A percentile compares a stretch with the other conserved stretches of the same genome.
Evolutionary conservation across 2,888 invertebrate species (phyloP).

Genomic region (Zeuzera pyrina): DNA sequence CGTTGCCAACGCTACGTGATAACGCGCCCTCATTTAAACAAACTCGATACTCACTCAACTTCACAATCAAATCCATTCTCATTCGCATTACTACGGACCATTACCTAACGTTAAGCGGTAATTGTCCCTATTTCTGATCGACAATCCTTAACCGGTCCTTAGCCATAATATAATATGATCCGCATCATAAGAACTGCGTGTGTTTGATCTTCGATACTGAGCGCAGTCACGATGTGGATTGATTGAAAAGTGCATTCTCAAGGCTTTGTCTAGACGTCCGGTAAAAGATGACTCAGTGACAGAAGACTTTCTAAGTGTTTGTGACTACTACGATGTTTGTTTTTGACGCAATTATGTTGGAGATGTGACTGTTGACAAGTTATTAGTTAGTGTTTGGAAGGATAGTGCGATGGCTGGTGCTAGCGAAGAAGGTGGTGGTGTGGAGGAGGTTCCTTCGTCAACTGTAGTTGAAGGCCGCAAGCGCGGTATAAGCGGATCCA

Average conservation of each 20-base stretch:
- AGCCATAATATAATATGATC: constrained; percentile 65
- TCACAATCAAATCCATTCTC: constrained; percentile 35
- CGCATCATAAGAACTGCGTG: constrained; percentile 30
- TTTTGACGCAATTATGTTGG: constrained; percentile 41
- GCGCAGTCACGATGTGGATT: constrained; percentile 49
- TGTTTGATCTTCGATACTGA: constrained; percentile 39
- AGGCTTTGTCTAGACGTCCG: constrained; percentile 31
- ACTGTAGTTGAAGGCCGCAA: constrained; percentile 34
- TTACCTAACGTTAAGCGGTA: constrained; percentile 20
- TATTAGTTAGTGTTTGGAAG: constrained; percentile 30
- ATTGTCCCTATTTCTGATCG: constrained; percentile 21
- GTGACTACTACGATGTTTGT: constrained; percentile 29
- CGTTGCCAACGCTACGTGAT: constrained; percentile 33
- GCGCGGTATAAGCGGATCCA: constrained; percentile 59
- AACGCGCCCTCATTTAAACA: constrained; percentile 52
- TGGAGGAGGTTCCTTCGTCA: constrained; percentile 32
- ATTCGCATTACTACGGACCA: constrained; percentile 24
- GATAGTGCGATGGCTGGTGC: constrained; percentile 63
- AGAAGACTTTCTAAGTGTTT: constrained; percentile 41
- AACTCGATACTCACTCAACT: constrained; percentile 41
- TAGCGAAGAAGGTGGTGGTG: constrained; percentile 45
- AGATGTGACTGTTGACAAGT: constrained; percentile 54
- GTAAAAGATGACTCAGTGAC: constrained; percentile 49
- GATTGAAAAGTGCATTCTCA: constrained; percentile 45
- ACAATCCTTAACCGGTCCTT: constrained; percentile 42